Base-by-base conservation (phyloP, 2,888 invertebrate genomes). In the Hirtodrosophila alboralis region DNA sequence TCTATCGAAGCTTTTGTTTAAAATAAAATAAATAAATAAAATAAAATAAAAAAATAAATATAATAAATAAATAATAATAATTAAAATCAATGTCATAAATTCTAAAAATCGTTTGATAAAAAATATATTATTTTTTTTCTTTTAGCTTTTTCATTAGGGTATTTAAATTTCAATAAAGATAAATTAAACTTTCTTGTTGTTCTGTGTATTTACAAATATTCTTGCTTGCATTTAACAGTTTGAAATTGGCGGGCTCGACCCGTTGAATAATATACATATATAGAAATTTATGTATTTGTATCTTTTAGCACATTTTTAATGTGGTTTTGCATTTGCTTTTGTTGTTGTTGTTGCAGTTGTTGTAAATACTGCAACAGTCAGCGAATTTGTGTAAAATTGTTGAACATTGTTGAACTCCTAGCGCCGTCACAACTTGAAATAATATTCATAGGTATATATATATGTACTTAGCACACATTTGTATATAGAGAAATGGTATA, bases 251-350 rank as follows among this genome's bases (percentile, higher is more conserved):
- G 38, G 63, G 63, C 63, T 62, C 54, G 63, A 6, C 53, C 12
- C n/a, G n/a, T 62, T 62, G 52, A 3, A 47, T 47, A 61, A 45
- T 30, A 43, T 31, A 6, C 9, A n/a, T 52, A 31, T 34, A 7
- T 31, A 33, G 16, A 13, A 6, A 13, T 12, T 3, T n/a, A 31
- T 43, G 43, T 44, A 52, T 59, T 16, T 53, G 30, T 44, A 52
- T 58, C 40, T 66, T 54, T 67, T 72, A 62, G 59, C 67, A 68
- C 56, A 53, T 68, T 63, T 43, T 23, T 23, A 38, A 38, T 14
- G 21, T 14, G 13, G n/a, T 30, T 40, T 26, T 45, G 9, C 8
- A 23, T 8, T 45, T 31, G 12, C 8, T 10, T 3, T 36, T 34
- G 9, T 16, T 34, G 9, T 28, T 31, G 48, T 37, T 30, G 14